phyloP scores from a whole-genome alignment of 2,797 vertebrate genomes.

The Galaxias olidus region DNA sequence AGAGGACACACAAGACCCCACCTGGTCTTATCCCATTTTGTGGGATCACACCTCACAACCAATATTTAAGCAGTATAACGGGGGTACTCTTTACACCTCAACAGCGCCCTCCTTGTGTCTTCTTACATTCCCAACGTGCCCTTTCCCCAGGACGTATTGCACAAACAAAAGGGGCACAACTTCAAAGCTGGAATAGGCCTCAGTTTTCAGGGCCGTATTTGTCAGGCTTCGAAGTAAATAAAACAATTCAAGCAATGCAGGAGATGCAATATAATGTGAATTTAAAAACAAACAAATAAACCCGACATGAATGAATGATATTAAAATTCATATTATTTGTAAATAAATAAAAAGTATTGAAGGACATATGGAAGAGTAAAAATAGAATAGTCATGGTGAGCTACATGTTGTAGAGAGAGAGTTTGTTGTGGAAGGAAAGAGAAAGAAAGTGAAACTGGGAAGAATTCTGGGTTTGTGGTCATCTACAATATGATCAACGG shows the following conservation, averaged over 20 bases:
- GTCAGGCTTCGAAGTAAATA: slow-evolving; percentile 69
- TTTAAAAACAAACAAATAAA: slow-evolving; percentile 34
- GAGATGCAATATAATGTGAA: slow-evolving; percentile 45
- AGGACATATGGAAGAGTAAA: slow-evolving; percentile 48
- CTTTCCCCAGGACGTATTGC: slow-evolving; percentile 57
- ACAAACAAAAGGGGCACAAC: slow-evolving; percentile 67
- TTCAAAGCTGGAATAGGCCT: slow-evolving; percentile 67
- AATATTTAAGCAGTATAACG: too few species aligned
- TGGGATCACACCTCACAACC: slow-evolving; percentile 53
- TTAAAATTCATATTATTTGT: slow-evolving; percentile 33
- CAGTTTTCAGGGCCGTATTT: slow-evolving; percentile 39
- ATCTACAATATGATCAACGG: slow-evolving; percentile 50
- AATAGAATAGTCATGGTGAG: slow-evolving; percentile 20
- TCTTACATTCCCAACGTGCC: slow-evolving; percentile 64
- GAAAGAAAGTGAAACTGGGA: slow-evolving; percentile 58
- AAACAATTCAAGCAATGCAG: slow-evolving; percentile 56
- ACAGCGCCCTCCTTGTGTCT: slow-evolving; percentile 70
- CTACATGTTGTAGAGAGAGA: slow-evolving; percentile 32
- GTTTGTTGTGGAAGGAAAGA: slow-evolving; percentile 50
- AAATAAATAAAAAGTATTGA: slow-evolving; percentile 34
- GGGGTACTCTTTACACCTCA: slow-evolving; percentile 49
- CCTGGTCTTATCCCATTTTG: slow-evolving; percentile 46
- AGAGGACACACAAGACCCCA: slow-evolving; percentile 40
- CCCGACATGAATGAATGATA: slow-evolving; percentile 52
- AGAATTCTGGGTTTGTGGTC: slow-evolving; percentile 69